phyloP scores from a whole-genome alignment of 2,797 vertebrate species.

The Cygnus olor region DNA sequence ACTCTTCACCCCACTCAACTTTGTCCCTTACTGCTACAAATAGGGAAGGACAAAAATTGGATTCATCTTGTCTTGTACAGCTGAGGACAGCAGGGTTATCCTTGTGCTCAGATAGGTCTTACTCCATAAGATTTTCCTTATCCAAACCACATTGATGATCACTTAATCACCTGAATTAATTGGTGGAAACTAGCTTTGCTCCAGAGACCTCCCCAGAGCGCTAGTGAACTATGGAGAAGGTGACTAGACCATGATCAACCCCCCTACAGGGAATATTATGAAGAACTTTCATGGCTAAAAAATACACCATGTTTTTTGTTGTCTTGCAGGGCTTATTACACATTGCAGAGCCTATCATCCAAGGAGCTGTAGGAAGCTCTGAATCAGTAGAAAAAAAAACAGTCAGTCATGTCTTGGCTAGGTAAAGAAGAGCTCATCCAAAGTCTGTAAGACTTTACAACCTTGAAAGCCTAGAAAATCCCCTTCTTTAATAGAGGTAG shows the following conservation, averaged over 20 bases:
- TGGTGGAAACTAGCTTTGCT: neutral
- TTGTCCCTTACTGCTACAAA: neutral
- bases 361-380: neutral
- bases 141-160: neutral
- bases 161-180: neutral
- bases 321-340: neutral
- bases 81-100: neutral
- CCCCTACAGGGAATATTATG: neutral
- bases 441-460: neutral
- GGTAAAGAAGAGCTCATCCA: neutral
- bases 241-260: neutral
- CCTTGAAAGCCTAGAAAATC: neutral
- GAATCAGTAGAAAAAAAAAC: neutral
- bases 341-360: neutral
- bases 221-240: neutral
- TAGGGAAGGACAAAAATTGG: neutral
- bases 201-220: neutral
- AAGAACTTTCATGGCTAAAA: neutral
- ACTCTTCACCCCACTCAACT: neutral
- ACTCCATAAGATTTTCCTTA: neutral
- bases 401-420: neutral
- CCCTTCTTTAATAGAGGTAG: neutral
- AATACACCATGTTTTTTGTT: neutral
- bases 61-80: neutral
- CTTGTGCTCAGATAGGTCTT: neutral